Evolutionary conservation across 2,113 vertebrate genomes (phyloP), one percentile per base, ranked within the genome.

Genomic region (Octodon degus): DNA sequence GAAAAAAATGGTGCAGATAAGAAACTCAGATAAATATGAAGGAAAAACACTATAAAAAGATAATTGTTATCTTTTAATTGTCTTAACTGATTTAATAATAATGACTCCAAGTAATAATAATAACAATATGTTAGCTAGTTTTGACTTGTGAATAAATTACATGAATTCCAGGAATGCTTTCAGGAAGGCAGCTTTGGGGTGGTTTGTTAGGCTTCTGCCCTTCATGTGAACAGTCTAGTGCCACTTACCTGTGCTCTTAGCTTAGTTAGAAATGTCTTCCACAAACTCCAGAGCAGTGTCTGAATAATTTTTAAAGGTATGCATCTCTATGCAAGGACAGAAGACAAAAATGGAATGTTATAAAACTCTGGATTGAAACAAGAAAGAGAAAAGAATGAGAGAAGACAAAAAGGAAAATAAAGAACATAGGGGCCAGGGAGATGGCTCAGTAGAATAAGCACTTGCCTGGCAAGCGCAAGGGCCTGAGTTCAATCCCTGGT

Each of bases 271-370:
- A 84, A 91, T 72, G 27, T 88, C 37, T 62, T 19, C 60, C 63
- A 32, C n/a, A 79, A 70, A 79, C 9, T 91, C 7, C 62, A 80
- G 13, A 40, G 3, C 4, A 89, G 58, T 79, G 55, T 2, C 25
- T 86, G 24, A 47, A 58, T 74, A 63, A 14, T 43, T 55, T 91
- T 40, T 27, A 89, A 89, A 90, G 76, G 83, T 82, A 25, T 84
- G 13, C 91, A 84, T 19, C 91, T 58, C 67, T 53, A 80, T 20
- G n/a, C 4, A 25, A 65, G 74, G 65, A 91, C 10, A 91, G 47
- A 53, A 85, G 34, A 77, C 34, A 72, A 92, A 95, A 74, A 43
- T 25, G n/a, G 20, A 93, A 93, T 68, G 34, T 55, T 85, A 30
- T 60, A 90, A 83, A 37, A 80, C 90, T 62, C 11, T 30, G 22